Conservation (phyloP, 2,888 invertebrate species). For the Melanargia galathea region DNA sequence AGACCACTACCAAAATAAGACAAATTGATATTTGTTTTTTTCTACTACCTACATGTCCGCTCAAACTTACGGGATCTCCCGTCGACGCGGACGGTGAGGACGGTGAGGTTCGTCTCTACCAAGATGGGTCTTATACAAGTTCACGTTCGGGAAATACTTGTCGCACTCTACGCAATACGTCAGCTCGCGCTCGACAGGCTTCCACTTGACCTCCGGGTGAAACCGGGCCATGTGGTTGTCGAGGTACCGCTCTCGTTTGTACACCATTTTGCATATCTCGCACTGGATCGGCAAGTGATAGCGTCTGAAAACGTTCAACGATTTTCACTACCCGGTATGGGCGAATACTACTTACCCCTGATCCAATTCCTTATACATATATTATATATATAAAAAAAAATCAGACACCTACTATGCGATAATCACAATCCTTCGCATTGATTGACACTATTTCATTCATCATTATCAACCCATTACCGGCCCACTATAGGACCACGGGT, state of each 20-base stretch:
- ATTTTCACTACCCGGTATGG: background rate
- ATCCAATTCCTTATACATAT: too few species aligned
- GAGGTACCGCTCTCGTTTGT: slow-evolving; percentile 40
- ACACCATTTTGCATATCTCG: slow-evolving; percentile 45
- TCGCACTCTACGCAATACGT: slow-evolving; percentile 69
- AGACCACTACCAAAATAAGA: too few species aligned
- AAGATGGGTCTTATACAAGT: slow-evolving; percentile 45
- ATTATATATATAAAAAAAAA: too few species aligned
- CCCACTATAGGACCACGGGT: too few species aligned
- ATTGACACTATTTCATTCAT: background rate
- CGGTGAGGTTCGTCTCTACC: too few species aligned
- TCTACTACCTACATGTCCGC: too few species aligned
- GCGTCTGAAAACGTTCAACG: slow-evolving; percentile 42
- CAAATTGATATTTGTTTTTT: too few species aligned
- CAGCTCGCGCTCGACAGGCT: slow-evolving; percentile 45
- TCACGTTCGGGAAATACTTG: slow-evolving; percentile 52
- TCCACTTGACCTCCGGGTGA: slow-evolving; percentile 46
- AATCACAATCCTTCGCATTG: background rate
- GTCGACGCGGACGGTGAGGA: slow-evolving; percentile 46
- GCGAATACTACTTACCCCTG: background rate
- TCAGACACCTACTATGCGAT: background rate
- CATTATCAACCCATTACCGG: too few species aligned
- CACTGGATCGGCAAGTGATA: slow-evolving; percentile 52
- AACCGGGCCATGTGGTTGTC: slow-evolving; percentile 42
- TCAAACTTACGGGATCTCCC: too few species aligned